Evolutionary conservation across 2,797 vertebrate species (phyloP), one percentile per base, ranked within the genome.

Genomic region (Spheniscus humboldti): DNA sequence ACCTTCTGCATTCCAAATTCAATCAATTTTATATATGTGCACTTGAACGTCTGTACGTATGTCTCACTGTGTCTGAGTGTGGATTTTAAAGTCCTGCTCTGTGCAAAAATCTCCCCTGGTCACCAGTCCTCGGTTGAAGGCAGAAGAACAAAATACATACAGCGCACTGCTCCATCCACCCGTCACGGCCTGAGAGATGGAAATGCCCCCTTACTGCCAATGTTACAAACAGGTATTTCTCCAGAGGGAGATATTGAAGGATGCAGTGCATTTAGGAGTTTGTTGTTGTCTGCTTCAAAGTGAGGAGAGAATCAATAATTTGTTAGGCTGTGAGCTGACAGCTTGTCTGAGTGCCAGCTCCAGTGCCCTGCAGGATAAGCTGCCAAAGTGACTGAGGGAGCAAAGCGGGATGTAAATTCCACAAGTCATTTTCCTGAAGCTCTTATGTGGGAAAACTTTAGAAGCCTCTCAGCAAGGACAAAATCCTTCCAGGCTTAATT

Each of bases 291-390:
- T 93, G 81, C 78, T 94, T 71, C 91, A 92, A 80, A 96, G 92
- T 92, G 88, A 96, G 80, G 50, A 93, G 63, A 73, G 91, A 94
- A 95, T 96, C 95, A 90, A 94, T 97, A 90, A 95, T 95, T 96
- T 92, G 89, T 95, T 95, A 96, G 96, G 76, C 87, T 92, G 76
- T 72, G 96, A 91, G 91, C 76, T 96, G 96, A 88, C 0, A 3
- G 59, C 86, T 93, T 97, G 91, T 95, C 86, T 77, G 67, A 80
- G 55, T 86, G 79, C 94, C 95, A 97, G 88, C 89, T 88, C 90
- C 0, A 2, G 92, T 96, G 95, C 94, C 95, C 93, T 97, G 90
- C 69, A 93, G 84, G 68, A 94, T 83, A 94, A 96, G 92, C 93
- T 96, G 92, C 94, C 95, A 86, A 91, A 97, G 85, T 88, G 92